A percentile compares a stretch with the other conserved stretches of the same genome.
These are phyloP conservation scores for Sebastes schlegelii DNA, from an alignment of 2,113 vertebrate genomes.

Conservation along the genomic window DNA sequence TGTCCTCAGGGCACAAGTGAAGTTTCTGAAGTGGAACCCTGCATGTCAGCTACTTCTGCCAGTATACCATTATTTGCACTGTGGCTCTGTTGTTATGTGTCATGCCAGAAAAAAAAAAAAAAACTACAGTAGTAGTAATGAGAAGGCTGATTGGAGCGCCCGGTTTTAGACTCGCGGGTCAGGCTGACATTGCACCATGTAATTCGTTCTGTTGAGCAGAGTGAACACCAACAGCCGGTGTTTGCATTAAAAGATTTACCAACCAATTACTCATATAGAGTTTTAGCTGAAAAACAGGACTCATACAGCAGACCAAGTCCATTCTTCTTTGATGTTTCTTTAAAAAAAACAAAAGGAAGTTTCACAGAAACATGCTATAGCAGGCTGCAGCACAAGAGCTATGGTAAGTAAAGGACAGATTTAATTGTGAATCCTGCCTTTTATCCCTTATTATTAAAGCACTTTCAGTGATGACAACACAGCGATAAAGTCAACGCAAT, in stretches of 20 bases:
- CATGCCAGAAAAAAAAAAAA: constrained; percentile 10
- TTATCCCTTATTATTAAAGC: constrained; percentile 24
- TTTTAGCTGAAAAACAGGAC: background rate
- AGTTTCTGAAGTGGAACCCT: constrained; percentile 66
- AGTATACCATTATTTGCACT: constrained; percentile 45
- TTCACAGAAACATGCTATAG: background rate
- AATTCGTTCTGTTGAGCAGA: constrained; percentile 9
- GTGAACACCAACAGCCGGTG: constrained; percentile 13
- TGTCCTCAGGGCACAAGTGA: constrained; percentile 54
- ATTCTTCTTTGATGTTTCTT: constrained; percentile 5
- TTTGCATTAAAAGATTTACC: constrained; percentile 27
- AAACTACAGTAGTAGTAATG: constrained; percentile 10
- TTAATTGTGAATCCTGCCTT: constrained; percentile 7
- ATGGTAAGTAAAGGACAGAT: constrained; percentile 19
- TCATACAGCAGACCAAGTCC: background rate
- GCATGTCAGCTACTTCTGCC: constrained; percentile 55
- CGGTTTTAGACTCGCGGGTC: constrained; percentile 35
- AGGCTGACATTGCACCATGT: constrained; percentile 21
- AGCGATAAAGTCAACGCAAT: constrained; percentile 20
- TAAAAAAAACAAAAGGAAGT: background rate
- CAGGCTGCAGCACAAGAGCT: background rate
- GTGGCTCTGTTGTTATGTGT: constrained; percentile 40
- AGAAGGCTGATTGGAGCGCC: constrained; percentile 7
- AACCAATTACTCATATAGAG: constrained; percentile 20
- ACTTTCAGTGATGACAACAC: constrained; percentile 2